A percentile compares a stretch with the other conserved stretches of the same genome.
These are phyloP conservation scores for Aphelenchoides avenae DNA, from an alignment of 1,140 invertebrate species.

Conservation along the genomic window DNA sequence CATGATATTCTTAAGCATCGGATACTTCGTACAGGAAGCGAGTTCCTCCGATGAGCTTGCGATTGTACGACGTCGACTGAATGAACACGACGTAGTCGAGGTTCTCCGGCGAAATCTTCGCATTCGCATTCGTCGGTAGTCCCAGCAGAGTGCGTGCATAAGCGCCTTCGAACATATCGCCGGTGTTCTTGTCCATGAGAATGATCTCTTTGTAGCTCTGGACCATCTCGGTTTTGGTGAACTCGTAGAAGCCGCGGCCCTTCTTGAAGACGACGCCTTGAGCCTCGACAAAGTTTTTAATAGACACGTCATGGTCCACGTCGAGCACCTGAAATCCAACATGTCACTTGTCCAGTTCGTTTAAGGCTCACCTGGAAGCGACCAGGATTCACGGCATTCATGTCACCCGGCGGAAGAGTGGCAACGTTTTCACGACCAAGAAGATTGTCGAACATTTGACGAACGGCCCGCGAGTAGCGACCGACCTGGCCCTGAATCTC, in stretches of 20 bases:
- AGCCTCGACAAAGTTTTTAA: slow-evolving; percentile 24
- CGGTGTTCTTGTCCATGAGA: slow-evolving; percentile 21
- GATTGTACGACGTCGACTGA: slow-evolving; percentile 32
- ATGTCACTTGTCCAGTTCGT: too few species aligned
- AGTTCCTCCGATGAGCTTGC: slow-evolving; percentile 22
- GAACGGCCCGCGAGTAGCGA: slow-evolving; percentile 6
- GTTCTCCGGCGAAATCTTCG: slow-evolving; percentile 13
- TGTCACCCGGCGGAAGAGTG: too few species aligned
- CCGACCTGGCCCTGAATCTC: slow-evolving; percentile 7
- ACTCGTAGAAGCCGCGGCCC: slow-evolving; percentile 32
- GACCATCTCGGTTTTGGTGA: slow-evolving; percentile 34
- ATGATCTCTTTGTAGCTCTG: slow-evolving; percentile 37
- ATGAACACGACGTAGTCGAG: slow-evolving; percentile 30
- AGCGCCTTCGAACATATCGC: too few species aligned
- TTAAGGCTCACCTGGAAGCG: slow-evolving; percentile 25
- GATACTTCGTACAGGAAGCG: slow-evolving; percentile 31
- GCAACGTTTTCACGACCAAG: slow-evolving; percentile 3
- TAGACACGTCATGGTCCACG: slow-evolving; percentile 16
- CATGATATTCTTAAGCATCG: slow-evolving; percentile 8
- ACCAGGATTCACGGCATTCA: too few species aligned
- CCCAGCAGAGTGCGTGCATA: slow-evolving; percentile 12
- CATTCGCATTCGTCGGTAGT: slow-evolving; percentile 19
- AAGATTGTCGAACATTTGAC: too few species aligned
- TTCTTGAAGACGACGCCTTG: too few species aligned
- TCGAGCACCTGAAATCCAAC: too few species aligned